These are phyloP conservation scores for Entomyzon cyanotis DNA, from an alignment of 2,113 vertebrate species.

Conservation along the genomic window DNA sequence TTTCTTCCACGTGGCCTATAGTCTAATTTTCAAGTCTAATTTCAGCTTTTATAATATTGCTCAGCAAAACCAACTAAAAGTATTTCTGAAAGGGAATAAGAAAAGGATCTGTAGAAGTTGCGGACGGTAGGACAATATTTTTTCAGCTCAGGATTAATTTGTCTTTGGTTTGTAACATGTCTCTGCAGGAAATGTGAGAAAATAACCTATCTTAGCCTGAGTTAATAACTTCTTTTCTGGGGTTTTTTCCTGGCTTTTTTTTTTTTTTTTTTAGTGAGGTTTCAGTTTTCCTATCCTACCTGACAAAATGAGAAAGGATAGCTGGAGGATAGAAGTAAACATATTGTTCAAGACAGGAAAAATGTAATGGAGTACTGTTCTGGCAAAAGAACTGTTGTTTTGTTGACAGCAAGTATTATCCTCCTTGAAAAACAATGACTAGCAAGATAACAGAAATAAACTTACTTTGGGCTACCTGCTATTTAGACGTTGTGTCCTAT, in stretches of 20 bases:
- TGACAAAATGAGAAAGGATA: conserved; percentile 59
- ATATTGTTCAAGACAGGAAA: conserved; percentile 45
- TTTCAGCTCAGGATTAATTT: conserved; percentile 33
- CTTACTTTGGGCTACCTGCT: not conserved
- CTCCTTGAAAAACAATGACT: not conserved
- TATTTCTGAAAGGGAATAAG: conserved; percentile 13
- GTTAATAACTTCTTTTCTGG: conserved; percentile 16
- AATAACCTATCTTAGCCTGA: not conserved
- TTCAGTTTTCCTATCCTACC: not conserved
- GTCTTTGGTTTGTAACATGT: not conserved
- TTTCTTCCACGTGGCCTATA: not conserved
- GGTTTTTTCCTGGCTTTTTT: not conserved
- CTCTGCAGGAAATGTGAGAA: conserved; percentile 43
- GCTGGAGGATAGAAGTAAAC: conserved; percentile 36
- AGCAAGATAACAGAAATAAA: not conserved
- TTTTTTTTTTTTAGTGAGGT: not conserved
- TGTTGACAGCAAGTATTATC: not conserved
- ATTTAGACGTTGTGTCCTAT: not conserved
- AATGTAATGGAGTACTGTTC: conserved; percentile 1
- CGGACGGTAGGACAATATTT: conserved; percentile 6
- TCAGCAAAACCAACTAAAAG: not conserved
- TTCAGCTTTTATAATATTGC: not conserved
- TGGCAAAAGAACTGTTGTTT: not conserved
- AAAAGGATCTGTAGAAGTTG: conserved; percentile 12
- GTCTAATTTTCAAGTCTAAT: conserved; percentile 14